Conservation (phyloP, 2,113 vertebrate genomes). For the Dinomys branickii region DNA sequence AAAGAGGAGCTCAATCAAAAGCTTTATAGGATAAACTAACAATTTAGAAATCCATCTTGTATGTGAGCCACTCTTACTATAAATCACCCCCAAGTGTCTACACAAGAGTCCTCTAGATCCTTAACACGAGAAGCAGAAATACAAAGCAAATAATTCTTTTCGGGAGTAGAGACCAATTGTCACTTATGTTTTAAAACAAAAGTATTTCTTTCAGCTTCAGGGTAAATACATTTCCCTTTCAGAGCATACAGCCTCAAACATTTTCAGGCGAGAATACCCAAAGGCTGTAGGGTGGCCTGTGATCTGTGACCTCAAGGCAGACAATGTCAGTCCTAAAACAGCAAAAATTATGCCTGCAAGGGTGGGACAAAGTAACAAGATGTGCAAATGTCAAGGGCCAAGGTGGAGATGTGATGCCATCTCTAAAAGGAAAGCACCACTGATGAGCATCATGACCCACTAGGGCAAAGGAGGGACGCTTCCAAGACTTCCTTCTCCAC, state of each 20-base stretch:
- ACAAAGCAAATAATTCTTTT: neutral
- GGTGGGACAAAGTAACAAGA: neutral
- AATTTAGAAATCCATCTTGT: neutral
- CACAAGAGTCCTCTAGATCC: neutral
- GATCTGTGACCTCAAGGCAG: neutral
- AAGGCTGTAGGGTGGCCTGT: neutral
- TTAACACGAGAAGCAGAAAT: neutral
- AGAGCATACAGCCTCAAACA: neutral
- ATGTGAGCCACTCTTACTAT: neutral
- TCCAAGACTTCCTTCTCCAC: neutral
- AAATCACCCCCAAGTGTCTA: neutral
- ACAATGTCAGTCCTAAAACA: neutral
- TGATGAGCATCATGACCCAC: neutral
- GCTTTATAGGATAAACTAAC: neutral
- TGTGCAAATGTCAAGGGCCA: neutral
- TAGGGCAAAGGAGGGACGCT: neutral
- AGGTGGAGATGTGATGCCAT: neutral
- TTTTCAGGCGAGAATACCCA: neutral
- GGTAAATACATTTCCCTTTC: neutral
- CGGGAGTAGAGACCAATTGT: neutral
- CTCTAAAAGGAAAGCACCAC: neutral
- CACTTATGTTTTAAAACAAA: constrained; percentile 5
- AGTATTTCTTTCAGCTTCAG: neutral
- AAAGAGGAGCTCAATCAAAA: neutral
- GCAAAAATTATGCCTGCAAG: neutral